These are phyloP conservation scores for Graphium colonna DNA, from an alignment of 2,888 invertebrate species.

Conservation along the genomic window DNA sequence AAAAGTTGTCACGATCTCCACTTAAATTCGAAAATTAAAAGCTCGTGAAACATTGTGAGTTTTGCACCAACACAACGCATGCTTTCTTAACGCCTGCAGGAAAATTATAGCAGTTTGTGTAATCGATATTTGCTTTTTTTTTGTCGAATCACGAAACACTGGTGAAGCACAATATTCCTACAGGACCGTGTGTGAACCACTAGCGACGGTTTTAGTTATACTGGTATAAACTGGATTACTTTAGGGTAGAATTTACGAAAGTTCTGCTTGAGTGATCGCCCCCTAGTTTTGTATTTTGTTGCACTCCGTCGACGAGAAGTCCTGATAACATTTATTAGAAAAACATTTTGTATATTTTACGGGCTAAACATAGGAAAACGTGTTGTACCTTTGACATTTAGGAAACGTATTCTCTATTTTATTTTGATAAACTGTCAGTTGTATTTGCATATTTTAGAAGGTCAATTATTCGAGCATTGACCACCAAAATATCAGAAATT, in stretches of 20 bases:
- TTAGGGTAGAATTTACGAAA: conserved; percentile 39
- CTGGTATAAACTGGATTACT: conserved; percentile 50
- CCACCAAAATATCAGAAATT: too few relatives aligned
- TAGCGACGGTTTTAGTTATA: conserved; percentile 36
- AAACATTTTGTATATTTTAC: neutral
- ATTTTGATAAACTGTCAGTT: too few relatives aligned
- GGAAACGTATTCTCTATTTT: too few relatives aligned
- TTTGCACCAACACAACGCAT: neutral
- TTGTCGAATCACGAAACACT: conserved; percentile 1
- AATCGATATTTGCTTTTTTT: conserved; percentile 31
- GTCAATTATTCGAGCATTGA: too few relatives aligned
- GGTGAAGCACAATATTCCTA: neutral
- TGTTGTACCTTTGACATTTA: too few relatives aligned
- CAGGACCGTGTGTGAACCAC: conserved; percentile 35
- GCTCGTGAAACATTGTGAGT: neutral
- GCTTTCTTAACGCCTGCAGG: conserved; percentile 27
- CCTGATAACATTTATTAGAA: conserved; percentile 29
- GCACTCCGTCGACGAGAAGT: conserved; percentile 34
- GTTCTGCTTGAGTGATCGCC: conserved; percentile 56
- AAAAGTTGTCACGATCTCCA: neutral
- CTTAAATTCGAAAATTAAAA: neutral
- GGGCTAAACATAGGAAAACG: neutral
- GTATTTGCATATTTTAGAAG: too few relatives aligned
- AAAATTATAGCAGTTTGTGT: conserved; percentile 31
- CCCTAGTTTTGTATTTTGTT: conserved; percentile 36